Conservation (phyloP, 1,140 invertebrate species). For the Stegodyphus mimosarum region DNA sequence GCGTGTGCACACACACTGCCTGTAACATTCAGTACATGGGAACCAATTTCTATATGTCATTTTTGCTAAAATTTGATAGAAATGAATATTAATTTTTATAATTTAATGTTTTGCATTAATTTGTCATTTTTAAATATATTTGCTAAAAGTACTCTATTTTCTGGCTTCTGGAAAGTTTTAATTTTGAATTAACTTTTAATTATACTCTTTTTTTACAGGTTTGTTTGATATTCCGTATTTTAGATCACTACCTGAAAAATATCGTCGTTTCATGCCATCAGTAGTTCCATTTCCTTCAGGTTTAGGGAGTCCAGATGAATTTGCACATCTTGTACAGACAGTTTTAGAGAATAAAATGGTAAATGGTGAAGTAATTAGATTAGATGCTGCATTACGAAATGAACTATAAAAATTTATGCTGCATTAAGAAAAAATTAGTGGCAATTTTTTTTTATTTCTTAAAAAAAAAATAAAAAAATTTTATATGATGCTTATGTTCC, state of each 20-base stretch:
- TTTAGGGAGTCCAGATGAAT: constrained; percentile 90
- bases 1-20: no score
- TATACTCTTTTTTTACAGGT: constrained; percentile 66
- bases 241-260: constrained; percentile 68
- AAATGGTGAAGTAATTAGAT: constrained; percentile 91
- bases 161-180: neutral
- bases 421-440: no score
- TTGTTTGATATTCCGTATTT: constrained; percentile 71
- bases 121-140: no score
- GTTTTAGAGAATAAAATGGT: constrained; percentile 91
- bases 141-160: no score
- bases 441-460: no score
- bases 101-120: no score
- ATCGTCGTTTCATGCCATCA: constrained; percentile 63
- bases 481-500: no score
- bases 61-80: no score
- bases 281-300: constrained; percentile 79
- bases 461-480: no score
- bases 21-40: no score
- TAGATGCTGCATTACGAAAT: constrained; percentile 80
- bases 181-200: constrained; percentile 62
- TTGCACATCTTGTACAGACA: constrained; percentile 84
- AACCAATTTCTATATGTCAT: no score
- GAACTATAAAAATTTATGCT: neutral
- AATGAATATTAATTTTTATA: no score